phyloP scores from a whole-genome alignment of 2,888 invertebrate genomes.

The Oxyteleia sp. region DNA sequence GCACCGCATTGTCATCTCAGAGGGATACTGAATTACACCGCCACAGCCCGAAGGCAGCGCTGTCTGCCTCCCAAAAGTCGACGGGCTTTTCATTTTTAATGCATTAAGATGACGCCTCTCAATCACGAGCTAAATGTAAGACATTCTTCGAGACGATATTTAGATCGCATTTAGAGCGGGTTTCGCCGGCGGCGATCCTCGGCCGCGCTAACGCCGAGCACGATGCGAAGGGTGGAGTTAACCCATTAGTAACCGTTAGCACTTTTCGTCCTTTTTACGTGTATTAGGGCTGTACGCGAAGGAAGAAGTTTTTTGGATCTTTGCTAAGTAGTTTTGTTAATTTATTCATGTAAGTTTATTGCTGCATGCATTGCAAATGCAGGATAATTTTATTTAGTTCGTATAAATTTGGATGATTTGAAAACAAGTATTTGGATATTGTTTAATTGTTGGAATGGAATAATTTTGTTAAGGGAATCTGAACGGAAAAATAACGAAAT shows the following conservation, averaged over 20 bases:
- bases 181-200: background rate
- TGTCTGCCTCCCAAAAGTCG: constrained; percentile 52
- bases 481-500: no score
- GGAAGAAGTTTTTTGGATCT: no score
- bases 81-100: constrained; percentile 37
- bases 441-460: no score
- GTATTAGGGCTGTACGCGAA: no score
- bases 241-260: background rate
- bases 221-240: background rate
- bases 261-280: background rate
- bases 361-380: no score
- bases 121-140: constrained; percentile 6
- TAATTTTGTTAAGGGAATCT: no score
- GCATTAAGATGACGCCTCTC: constrained; percentile 24
- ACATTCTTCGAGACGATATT: background rate
- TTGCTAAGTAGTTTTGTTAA: no score
- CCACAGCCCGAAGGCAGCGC: constrained; percentile 42
- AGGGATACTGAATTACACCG: constrained; percentile 74
- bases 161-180: constrained; percentile 1
- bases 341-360: no score
- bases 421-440: no score
- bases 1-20: constrained; percentile 73
- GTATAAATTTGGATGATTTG: no score
- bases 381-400: no score
- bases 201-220: background rate